Percentiles rank a stretch among this genome's conserved stretches.
These are phyloP conservation scores for Coreoperca whiteheadi DNA, from an alignment of 2,113 vertebrate genomes.

Conservation along the genomic window DNA sequence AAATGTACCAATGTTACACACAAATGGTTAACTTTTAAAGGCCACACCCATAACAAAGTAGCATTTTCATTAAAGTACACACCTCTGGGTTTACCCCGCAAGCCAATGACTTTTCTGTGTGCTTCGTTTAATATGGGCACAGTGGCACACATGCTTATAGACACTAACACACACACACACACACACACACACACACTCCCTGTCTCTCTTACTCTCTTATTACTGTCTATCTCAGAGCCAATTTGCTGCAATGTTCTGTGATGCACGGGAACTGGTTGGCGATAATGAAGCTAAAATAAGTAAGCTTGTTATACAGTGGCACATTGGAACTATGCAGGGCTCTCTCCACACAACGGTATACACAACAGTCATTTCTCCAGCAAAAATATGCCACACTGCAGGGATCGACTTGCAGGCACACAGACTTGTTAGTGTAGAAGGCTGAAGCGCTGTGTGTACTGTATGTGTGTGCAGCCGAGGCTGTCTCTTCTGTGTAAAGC, in stretches of 20 bases:
- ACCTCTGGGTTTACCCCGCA: background rate
- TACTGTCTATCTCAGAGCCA: constrained; percentile 59
- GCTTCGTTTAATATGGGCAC: constrained; percentile 22
- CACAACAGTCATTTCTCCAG: constrained; percentile 56
- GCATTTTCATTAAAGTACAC: constrained; percentile 26
- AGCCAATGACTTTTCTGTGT: constrained; percentile 7
- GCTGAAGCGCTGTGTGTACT: constrained; percentile 10
- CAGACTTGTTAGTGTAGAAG: constrained; percentile 59
- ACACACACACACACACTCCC: constrained; percentile 17
- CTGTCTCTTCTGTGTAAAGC: constrained; percentile 38
- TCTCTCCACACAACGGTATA: constrained; percentile 21
- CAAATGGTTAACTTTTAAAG: constrained; percentile 25
- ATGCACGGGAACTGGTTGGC: constrained; percentile 44
- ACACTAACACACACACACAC: constrained; percentile 14
- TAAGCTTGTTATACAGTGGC: constrained; percentile 69
- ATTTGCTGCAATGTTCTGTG: constrained; percentile 67
- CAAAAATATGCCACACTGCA: constrained; percentile 58
- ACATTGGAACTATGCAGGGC: constrained; percentile 38
- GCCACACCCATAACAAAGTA: background rate
- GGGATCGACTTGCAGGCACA: constrained; percentile 47
- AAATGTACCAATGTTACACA: background rate
- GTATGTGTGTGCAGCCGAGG: constrained; percentile 8
- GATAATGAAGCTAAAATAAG: constrained; percentile 75
- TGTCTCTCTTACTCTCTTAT: constrained; percentile 48
- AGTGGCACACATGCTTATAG: constrained; percentile 29